These are phyloP conservation scores for Caenorhabditis remanei DNA, from an alignment of 1,140 invertebrate genomes.

Conservation along the genomic window DNA sequence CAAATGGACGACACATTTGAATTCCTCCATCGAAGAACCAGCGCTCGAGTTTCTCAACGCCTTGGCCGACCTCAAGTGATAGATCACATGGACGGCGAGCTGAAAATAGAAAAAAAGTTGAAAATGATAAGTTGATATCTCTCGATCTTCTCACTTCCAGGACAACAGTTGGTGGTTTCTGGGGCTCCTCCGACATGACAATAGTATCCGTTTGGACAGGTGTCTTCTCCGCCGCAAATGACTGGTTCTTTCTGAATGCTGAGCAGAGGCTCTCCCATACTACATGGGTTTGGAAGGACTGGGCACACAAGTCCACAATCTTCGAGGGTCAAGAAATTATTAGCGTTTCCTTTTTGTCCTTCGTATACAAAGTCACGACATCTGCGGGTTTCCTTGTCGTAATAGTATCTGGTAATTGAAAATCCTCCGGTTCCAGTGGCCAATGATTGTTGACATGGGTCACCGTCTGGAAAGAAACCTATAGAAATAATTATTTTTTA, in stretches of 20 bases:
- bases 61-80: constrained; percentile 70
- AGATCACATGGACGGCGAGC: constrained; percentile 73
- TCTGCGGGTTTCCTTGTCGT: constrained; percentile 69
- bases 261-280: constrained; percentile 70
- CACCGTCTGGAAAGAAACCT: constrained; percentile 62
- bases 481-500: not conserved
- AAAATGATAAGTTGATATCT: not conserved
- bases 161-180: constrained; percentile 77
- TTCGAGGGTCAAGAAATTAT: constrained; percentile 74
- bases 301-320: constrained; percentile 76
- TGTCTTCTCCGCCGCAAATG: constrained; percentile 73
- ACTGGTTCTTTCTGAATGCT: constrained; percentile 72
- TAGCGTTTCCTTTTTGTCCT: constrained; percentile 74
- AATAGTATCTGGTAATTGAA: constrained; percentile 73
- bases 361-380: constrained; percentile 74
- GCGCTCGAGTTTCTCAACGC: constrained; percentile 69
- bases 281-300: constrained; percentile 74
- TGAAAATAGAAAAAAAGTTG: constrained; percentile 57
- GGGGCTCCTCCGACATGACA: constrained; percentile 76
- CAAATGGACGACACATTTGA: constrained; percentile 72
- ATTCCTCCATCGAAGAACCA: constrained; percentile 72
- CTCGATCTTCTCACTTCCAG: constrained; percentile 68
- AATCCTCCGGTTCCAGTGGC: constrained; percentile 68
- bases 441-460: constrained; percentile 73
- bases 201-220: constrained; percentile 63